Base-by-base conservation (phyloP, 2,797 vertebrate species). In the Amazonetta brasiliensis region DNA sequence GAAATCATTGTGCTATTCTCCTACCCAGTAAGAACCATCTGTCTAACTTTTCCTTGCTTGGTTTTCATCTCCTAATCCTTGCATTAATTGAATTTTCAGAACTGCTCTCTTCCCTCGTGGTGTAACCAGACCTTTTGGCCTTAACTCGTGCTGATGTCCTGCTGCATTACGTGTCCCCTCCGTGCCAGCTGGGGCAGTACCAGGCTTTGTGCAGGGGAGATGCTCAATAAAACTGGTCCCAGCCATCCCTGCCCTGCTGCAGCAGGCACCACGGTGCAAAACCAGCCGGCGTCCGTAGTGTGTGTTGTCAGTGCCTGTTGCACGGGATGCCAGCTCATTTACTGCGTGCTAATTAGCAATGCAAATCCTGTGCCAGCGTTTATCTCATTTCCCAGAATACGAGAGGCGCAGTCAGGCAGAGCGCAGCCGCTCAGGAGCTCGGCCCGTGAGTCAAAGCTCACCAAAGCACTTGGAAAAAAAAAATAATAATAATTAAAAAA, bases 101-200 rank as follows among this genome's bases (percentile, higher is more conserved):
- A 48, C 56, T 6, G 9, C 48, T 41, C 39, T 50, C 12, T 21
- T 10, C 8, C 10, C 39, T 52, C 39, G 1, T 37, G 60, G 21
- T 90, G 78, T 77, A 64, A 77, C 28, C 3, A 60, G 63, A 56
- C 1, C 39, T 92, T 74, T 84, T 33, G n/a, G 28, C 48, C 73
- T 59, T 20, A 9, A 9, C 18, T 52, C 20, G 2, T 7, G 20
- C n/a, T 26, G 68, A 15, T 59, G 50, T 35, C 9, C 56, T 22
- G 5, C 28, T 55, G 5, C 43, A 16, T 25, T 56, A 17, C 9
- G 2, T 1, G 0, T 0, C 19, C 39, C 2, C 46, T 58, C 33
- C 39, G 7, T 2, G 11, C 33, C 64, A 41, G 22, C 4, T 48
- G 64, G 44, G 64, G 44, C 11, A 25, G 23, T 12, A 44, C 31